Evolutionary conservation across 2,797 vertebrate genomes (phyloP), one percentile per base, ranked within the genome.

Genomic region (Bovichtus variegatus): DNA sequence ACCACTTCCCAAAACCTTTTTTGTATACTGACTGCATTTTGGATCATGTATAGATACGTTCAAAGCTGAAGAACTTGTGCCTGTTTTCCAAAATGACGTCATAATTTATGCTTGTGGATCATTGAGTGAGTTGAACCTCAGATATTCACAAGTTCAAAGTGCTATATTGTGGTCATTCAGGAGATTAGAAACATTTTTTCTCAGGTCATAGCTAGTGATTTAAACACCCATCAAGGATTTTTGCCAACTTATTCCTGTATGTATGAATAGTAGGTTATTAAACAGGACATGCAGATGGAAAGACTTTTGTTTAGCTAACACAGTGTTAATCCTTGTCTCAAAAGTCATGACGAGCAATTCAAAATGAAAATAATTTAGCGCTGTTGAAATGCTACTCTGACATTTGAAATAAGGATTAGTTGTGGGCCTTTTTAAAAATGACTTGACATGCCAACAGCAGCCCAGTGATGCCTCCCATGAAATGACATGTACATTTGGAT

Each of bases 11-110:
- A 55, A 27, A 15, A 43, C 19, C 50, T 70, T 71, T 51, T 88
- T 93, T 95, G 93, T 95, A 95, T 93, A 95, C 49, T 19, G 66
- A 74, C 76, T 95, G 94, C 94, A 95, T 92, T 92, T 93, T 95
- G 96, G 80, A 96, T 96, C 94, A 95, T 96, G 94, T 97, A 96
- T 97, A 95, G 93, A 96, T 97, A 96, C 96, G 96, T 97, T 98
- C 94, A 96, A 97, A 96, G 95, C 95, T 96, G 93, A 96, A 84
- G 53, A 93, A 90, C 84, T 92, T 93, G 94, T 97, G 96, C 97
- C 96, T 96, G 96, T 86, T 97, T 97, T 96, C 94, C 96, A 92
- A 96, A 95, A 95, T 92, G 89, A 84, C 18, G 23, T 95, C 93
- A 95, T 95, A 95, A 75, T 82, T 89, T 67, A 81, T 85, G 70